These are phyloP conservation scores for Zeugodacus cucurbitae DNA, from an alignment of 1,140 invertebrate species.

Conservation along the genomic window DNA sequence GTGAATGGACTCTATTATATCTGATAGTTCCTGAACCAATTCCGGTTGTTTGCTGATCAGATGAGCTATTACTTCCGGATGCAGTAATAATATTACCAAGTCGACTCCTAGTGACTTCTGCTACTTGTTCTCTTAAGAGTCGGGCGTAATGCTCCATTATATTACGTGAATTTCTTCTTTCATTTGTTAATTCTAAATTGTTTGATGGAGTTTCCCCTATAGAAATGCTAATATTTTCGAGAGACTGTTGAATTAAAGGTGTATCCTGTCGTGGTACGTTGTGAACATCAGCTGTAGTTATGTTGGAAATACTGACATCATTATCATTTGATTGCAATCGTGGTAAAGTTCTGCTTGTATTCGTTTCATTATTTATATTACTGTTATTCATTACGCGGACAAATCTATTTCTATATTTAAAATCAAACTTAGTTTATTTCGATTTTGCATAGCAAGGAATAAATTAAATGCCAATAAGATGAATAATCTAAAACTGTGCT, in stretches of 20 bases:
- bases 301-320: not conserved
- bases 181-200: not conserved
- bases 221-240: not conserved
- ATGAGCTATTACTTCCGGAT: not conserved
- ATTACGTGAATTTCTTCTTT: not conserved
- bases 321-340: not conserved
- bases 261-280: not conserved
- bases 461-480: not conserved
- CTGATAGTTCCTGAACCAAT: not conserved
- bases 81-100: not conserved
- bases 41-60: not conserved
- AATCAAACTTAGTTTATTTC: not conserved
- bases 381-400: not conserved
- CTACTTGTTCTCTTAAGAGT: not conserved
- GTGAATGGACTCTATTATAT: not conserved
- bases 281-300: not conserved
- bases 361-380: not conserved
- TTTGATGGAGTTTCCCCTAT: not conserved
- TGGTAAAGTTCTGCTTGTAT: not conserved
- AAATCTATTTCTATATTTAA: not conserved
- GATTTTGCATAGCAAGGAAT: not conserved
- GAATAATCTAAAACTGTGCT: not conserved
- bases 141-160: slow-evolving; percentile 1
- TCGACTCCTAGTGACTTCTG: not conserved
- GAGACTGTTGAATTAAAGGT: not conserved